Conservation (phyloP, 1,140 invertebrate species). For the Cheumatopsyche charites region DNA sequence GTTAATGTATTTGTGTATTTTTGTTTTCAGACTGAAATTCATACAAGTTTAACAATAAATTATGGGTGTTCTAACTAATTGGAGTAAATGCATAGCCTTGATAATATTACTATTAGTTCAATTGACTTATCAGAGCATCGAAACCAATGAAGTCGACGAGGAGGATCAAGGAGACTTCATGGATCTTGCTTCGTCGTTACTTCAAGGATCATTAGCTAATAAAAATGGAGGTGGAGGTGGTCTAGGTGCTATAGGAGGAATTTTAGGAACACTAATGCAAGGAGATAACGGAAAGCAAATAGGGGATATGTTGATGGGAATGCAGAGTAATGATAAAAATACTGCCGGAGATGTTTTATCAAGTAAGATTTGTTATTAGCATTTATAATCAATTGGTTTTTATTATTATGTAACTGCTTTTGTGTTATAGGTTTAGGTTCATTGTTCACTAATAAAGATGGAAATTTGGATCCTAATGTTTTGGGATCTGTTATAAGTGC, state of each 20-base stretch:
- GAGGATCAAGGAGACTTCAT: constrained; percentile 62
- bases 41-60: not conserved
- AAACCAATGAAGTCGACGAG: constrained; percentile 47
- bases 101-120: constrained; percentile 13
- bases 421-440: constrained; percentile 57
- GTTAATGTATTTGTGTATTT: not conserved
- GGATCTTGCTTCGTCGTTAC: constrained; percentile 63
- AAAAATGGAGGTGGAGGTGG: constrained; percentile 55
- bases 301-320: constrained; percentile 52
- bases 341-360: constrained; percentile 53
- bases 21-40: not conserved
- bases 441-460: constrained; percentile 59
- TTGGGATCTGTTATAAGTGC: constrained; percentile 63
- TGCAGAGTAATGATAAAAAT: constrained; percentile 49
- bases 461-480: constrained; percentile 62
- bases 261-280: constrained; percentile 63
- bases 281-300: constrained; percentile 60
- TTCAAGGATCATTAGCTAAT: constrained; percentile 61
- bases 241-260: constrained; percentile 51
- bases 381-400: constrained; percentile 16
- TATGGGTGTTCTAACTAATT: not conserved
- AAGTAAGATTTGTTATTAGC: constrained; percentile 50
- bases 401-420: not conserved
- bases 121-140: constrained; percentile 39
- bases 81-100: not conserved